phyloP scores from a whole-genome alignment of 64 coral and sea anemone species.

The Anthopleura sola region DNA sequence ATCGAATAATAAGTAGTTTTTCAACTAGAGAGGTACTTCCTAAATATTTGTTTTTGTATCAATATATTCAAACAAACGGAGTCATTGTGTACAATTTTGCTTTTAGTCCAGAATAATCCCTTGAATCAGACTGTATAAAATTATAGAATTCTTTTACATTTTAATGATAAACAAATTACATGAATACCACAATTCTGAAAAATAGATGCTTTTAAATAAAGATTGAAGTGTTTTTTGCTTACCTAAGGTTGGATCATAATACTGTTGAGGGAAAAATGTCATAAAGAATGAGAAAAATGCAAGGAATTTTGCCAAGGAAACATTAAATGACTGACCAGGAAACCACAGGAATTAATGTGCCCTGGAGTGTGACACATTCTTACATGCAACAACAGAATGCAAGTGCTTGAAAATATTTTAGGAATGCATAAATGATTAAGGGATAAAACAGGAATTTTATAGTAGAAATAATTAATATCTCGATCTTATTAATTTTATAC shows the following conservation, averaged over 20 bases:
- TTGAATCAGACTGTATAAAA: neutral
- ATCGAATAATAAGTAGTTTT: too few relatives aligned
- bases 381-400: too few relatives aligned
- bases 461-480: too few relatives aligned
- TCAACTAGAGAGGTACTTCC: too few relatives aligned
- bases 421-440: too few relatives aligned
- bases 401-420: too few relatives aligned
- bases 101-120: neutral
- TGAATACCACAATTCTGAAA: neutral
- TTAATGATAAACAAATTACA: neutral
- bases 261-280: conserved; percentile 59
- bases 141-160: neutral
- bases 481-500: too few relatives aligned
- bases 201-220: neutral
- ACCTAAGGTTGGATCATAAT: conserved; percentile 98
- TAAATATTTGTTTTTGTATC: too few relatives aligned
- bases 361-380: too few relatives aligned
- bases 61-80: too few relatives aligned
- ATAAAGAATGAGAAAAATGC: conserved; percentile 7
- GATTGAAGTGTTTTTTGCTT: conserved; percentile 13
- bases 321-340: neutral
- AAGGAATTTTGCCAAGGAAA: neutral
- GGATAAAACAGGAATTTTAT: too few relatives aligned
- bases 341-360: neutral
- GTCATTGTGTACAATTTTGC: neutral